Evolutionary conservation across 2,797 vertebrate genomes (phyloP).

Genomic region (Chrysocyon brachyurus): DNA sequence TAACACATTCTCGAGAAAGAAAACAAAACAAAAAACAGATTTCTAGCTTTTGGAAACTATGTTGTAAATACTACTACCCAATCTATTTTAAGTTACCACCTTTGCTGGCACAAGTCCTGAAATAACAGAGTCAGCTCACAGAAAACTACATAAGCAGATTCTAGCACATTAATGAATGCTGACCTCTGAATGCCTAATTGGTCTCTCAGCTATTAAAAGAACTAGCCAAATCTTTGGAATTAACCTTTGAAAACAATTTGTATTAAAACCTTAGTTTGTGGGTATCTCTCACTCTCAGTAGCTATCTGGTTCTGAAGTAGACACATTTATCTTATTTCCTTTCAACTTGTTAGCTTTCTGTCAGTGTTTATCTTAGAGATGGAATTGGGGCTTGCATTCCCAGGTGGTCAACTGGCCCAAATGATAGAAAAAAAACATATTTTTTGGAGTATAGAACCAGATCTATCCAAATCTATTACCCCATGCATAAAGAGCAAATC

Average conservation of each 20-base stretch:
- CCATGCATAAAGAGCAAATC: neutral
- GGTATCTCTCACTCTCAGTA: neutral
- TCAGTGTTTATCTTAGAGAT: neutral
- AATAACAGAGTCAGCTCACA: neutral
- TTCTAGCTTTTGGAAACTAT: neutral
- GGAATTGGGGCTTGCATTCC: neutral
- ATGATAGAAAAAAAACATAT: neutral
- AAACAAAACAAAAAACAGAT: neutral
- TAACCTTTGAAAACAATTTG: neutral
- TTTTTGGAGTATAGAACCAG: neutral
- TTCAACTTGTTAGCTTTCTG: neutral
- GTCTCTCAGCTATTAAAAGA: neutral
- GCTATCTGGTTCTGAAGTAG: neutral
- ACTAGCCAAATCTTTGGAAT: neutral
- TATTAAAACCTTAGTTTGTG: neutral
- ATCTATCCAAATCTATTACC: neutral
- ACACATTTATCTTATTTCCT: neutral
- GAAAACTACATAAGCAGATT: neutral
- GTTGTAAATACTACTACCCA: fast-evolving
- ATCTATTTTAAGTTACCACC: neutral
- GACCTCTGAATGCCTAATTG: neutral
- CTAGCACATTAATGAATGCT: neutral
- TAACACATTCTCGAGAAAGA: neutral
- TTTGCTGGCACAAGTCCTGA: neutral
- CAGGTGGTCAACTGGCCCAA: neutral